Evolutionary conservation across 2,797 vertebrate genomes (phyloP), one percentile per base, ranked within the genome.

Genomic region (Remorina albescens): DNA sequence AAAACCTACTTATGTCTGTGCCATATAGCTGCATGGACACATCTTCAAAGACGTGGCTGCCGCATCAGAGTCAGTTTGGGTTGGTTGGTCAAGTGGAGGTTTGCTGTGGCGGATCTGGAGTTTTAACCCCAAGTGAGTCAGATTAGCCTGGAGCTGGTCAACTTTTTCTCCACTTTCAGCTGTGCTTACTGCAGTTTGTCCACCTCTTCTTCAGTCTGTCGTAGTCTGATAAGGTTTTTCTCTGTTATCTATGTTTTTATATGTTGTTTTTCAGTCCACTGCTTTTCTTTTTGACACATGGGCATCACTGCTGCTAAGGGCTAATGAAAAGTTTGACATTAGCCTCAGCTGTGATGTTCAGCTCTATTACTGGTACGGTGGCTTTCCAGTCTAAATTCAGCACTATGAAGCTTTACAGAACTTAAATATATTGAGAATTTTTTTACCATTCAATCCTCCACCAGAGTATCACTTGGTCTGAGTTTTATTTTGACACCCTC

Each of bases 51-150:
- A 71, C 89, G 90, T 92, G 91, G 91, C 89, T 93, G 84, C 90
- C 89, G 50, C 92, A 92, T 92, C 91, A 92, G 81, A 78, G 86
- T 91, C 90, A 92, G 90, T 91, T 91, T 91, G 89, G 90, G 81
- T 91, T 92, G 90, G 90, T 83, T 85, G 90, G 89, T 92, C 89
- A 93, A 91, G 89, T 82, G 86, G 91, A 93, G 88, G 90, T 88
- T 86, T 90, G 91, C 91, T 91, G 91, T 86, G 91, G 86, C 70
- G 89, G 88, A 88, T 80, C 90, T 56, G 90, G 91, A 89, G 89
- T 91, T 85, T 92, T 92, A 90, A 91, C 90, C 82, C 89, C 90
- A 92, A 92, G 90, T 93, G 91, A 91, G 91, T 92, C 81, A 6
- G 86, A 84, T 70, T 8, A 70, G 77, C 54, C 44, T 44, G 46